These are phyloP conservation scores for Rhea americana DNA, from an alignment of 2,113 vertebrate genomes.

Conservation along the genomic window DNA sequence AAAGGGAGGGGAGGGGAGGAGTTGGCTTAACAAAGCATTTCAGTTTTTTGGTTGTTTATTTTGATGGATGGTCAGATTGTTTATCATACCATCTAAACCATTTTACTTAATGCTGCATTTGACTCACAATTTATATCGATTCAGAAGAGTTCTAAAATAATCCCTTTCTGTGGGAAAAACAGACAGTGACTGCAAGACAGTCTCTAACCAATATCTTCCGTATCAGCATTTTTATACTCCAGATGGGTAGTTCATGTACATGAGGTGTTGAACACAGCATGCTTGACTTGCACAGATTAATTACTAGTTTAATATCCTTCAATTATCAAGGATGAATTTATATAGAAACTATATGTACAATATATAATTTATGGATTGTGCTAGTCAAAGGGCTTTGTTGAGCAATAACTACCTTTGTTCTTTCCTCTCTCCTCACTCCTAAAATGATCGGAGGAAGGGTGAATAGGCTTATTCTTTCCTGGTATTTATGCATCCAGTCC, in stretches of 20 bases:
- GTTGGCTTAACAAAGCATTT: not conserved
- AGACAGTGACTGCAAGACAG: not conserved
- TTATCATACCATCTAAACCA: not conserved
- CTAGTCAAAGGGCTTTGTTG: not conserved
- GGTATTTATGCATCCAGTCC: accelerated
- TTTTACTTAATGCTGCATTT: not conserved
- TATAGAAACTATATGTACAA: not conserved
- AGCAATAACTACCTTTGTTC: not conserved
- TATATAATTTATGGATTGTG: not conserved
- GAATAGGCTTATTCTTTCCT: not conserved
- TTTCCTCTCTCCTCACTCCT: not conserved
- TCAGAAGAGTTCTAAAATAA: not conserved
- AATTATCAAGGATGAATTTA: not conserved
- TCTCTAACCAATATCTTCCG: not conserved
- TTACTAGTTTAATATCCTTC: not conserved
- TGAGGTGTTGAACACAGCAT: not conserved
- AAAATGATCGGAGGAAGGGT: not conserved
- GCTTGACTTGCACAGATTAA: not conserved
- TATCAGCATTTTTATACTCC: not conserved
- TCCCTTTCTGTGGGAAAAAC: not conserved
- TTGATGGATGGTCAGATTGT: not conserved
- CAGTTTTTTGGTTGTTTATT: too few species aligned
- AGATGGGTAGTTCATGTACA: not conserved
- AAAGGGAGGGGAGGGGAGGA: too few species aligned
- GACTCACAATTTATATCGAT: too few species aligned